Percentiles rank a stretch among this genome's conserved stretches.
phyloP scores from a whole-genome alignment of 2,888 invertebrate genomes.

The Scaptomyza tumidula region DNA sequence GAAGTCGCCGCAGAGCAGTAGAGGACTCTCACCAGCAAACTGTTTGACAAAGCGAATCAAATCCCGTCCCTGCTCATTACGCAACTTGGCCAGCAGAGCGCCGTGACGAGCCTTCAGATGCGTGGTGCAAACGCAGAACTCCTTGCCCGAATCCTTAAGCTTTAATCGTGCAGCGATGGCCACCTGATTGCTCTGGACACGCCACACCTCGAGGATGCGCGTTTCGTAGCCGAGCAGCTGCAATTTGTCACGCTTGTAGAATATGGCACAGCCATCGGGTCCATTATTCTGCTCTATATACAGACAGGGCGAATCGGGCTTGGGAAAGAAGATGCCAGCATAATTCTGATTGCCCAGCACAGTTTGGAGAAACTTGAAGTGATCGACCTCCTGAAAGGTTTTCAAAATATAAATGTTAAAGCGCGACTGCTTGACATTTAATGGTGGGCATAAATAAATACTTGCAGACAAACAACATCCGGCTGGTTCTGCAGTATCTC shows the following conservation, averaged over 20 bases:
- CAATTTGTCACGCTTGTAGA: slow-evolving; percentile 88
- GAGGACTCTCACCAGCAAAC: slow-evolving; percentile 86
- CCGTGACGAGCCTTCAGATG: slow-evolving; percentile 91
- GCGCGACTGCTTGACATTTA: slow-evolving; percentile 33
- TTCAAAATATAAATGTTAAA: slow-evolving; percentile 49
- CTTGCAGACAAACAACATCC: slow-evolving; percentile 90
- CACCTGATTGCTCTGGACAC: slow-evolving; percentile 90
- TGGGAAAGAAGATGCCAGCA: slow-evolving; percentile 89
- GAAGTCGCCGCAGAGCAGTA: slow-evolving; percentile 90
- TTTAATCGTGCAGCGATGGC: slow-evolving; percentile 87
- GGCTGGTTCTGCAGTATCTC: slow-evolving; percentile 89
- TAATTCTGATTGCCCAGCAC: slow-evolving; percentile 88
- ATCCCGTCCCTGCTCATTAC: slow-evolving; percentile 90
- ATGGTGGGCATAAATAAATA: slow-evolving; percentile 72
- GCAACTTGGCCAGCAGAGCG: slow-evolving; percentile 87
- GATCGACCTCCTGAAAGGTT: slow-evolving; percentile 88
- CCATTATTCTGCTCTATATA: slow-evolving; percentile 90
- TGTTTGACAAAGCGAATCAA: slow-evolving; percentile 86
- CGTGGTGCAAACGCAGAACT: slow-evolving; percentile 89
- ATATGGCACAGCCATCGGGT: slow-evolving; percentile 92
- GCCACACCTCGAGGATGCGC: slow-evolving; percentile 89
- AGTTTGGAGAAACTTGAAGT: slow-evolving; percentile 88
- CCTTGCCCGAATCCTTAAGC: slow-evolving; percentile 86
- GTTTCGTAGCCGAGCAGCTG: slow-evolving; percentile 87
- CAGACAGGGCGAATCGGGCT: slow-evolving; percentile 91